Conservation (phyloP, 1,140 invertebrate species). For the Dreissena rostriformis region DNA sequence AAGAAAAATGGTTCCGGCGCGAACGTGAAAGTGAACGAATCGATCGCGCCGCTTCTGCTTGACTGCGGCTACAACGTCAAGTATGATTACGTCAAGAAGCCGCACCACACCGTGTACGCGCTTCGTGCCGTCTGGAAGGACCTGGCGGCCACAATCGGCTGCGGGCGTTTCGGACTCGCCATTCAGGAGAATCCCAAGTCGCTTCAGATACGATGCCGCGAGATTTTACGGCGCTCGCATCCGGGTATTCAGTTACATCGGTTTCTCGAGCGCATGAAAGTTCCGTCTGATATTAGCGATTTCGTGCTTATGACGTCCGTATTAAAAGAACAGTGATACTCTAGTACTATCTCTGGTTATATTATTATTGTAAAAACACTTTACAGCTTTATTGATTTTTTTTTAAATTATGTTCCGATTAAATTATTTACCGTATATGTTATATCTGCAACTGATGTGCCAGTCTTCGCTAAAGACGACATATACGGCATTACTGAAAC, state of each 20-base stretch:
- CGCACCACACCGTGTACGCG: conserved; percentile 47
- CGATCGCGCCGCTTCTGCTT: conserved; percentile 33
- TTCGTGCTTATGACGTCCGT: conserved; percentile 29
- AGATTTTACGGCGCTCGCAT: conserved; percentile 34
- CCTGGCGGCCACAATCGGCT: conserved; percentile 47
- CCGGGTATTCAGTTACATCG: conserved; percentile 34
- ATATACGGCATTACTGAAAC: no score
- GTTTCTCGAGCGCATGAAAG: conserved; percentile 42
- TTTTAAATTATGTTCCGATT: no score
- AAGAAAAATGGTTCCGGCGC: neutral
- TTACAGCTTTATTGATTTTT: no score
- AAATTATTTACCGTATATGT: no score
- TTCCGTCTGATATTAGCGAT: conserved; percentile 32
- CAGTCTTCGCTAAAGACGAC: no score
- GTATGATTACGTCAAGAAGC: conserved; percentile 47
- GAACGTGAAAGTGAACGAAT: neutral
- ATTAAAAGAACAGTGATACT: no score
- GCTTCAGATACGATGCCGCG: conserved; percentile 34
- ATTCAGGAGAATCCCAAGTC: conserved; percentile 46
- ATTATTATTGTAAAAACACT: no score
- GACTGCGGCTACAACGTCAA: conserved; percentile 52
- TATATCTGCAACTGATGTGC: no score
- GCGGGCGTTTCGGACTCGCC: conserved; percentile 38
- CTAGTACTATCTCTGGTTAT: no score
- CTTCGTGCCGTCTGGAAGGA: conserved; percentile 44